Conservation (phyloP, 2,888 invertebrate genomes). For the Labia minor region DNA sequence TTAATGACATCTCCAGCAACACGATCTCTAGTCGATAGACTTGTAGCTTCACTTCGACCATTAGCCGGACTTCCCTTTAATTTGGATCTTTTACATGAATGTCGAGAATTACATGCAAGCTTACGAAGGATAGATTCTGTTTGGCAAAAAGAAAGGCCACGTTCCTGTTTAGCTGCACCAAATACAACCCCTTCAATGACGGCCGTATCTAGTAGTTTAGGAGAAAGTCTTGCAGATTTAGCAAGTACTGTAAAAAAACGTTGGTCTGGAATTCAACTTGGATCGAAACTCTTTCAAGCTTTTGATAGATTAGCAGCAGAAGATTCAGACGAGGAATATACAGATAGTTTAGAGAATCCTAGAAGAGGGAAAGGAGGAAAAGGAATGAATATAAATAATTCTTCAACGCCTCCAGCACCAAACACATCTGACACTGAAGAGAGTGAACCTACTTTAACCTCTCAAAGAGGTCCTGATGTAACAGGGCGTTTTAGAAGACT, state of each 20-base stretch:
- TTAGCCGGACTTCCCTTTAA: conserved; percentile 69
- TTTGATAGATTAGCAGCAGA: conserved; percentile 56
- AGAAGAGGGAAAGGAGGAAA: conserved; percentile 28
- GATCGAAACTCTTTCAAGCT: conserved; percentile 59
- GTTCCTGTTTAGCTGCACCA: conserved; percentile 49
- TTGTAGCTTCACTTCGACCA: conserved; percentile 67
- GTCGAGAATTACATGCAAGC: conserved; percentile 62
- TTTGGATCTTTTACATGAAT: conserved; percentile 69
- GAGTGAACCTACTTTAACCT: neutral
- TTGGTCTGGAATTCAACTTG: conserved; percentile 61
- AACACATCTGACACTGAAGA: conserved; percentile 29
- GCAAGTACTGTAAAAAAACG: conserved; percentile 46
- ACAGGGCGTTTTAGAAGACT: neutral
- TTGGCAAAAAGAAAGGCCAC: conserved; percentile 40
- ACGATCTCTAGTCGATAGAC: conserved; percentile 53
- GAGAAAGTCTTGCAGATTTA: conserved; percentile 32
- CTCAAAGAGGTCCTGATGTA: conserved; percentile 18
- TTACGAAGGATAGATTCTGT: conserved; percentile 54
- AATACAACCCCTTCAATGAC: conserved; percentile 35
- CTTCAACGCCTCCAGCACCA: conserved; percentile 26
- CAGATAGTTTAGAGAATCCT: conserved; percentile 56
- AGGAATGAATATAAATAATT: conserved; percentile 23
- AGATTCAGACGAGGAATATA: conserved; percentile 60
- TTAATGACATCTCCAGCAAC: conserved; percentile 52
- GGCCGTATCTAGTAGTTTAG: conserved; percentile 15